Base-by-base conservation (phyloP, 2,888 invertebrate genomes). In the Ophion obscuratus region DNA sequence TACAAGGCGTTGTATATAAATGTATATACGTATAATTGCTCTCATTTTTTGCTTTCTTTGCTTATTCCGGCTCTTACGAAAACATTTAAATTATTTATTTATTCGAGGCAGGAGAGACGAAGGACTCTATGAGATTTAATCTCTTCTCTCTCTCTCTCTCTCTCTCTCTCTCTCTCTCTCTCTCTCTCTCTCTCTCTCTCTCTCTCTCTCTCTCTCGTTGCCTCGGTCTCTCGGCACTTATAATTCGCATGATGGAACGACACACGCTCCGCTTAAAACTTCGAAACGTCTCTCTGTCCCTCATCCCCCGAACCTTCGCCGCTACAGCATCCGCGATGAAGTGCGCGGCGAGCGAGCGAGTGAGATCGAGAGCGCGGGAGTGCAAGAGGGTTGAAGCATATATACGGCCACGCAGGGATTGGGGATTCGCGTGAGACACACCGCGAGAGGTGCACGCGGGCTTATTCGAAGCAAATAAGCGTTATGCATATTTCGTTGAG, bases 181-280 rank as follows among this genome's bases (percentile, higher is more conserved):
- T 61, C 2, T 40, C 3, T 20, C 71, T 71, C 64, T 71, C 68
- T 66, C 74, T 59, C 36, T 81, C 53, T 9, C 20, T 9, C 20
- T 9, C 59, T 11, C 59, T 62, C 14, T 7, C 62, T 31, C 68
- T 14, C 44, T 76, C 44, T 86, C 70, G 40, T 40, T 40, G 40
- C 40, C 40, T 27, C 40, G 40, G 73, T 62, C 80, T 82, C 82
- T 75, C 85, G 82, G 80, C 80, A 89, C 91, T 91, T 90, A 91
- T 91, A 91, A 92, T 92, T 91, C 90, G 91, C 81, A 89, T 89
- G 91, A 91, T 90, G 90, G 90, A 88, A 89, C 90, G 90, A 92
- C 92, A 90, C 92, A 91, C 91, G 92, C 90, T 90, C 89, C 86
- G 90, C 89, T 92, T 91, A 90, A 92, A 92, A 92, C 90, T 92